Evolutionary conservation across 2,113 vertebrate species (phyloP), one percentile per base, ranked within the genome.

Genomic region (Morone saxatilis): DNA sequence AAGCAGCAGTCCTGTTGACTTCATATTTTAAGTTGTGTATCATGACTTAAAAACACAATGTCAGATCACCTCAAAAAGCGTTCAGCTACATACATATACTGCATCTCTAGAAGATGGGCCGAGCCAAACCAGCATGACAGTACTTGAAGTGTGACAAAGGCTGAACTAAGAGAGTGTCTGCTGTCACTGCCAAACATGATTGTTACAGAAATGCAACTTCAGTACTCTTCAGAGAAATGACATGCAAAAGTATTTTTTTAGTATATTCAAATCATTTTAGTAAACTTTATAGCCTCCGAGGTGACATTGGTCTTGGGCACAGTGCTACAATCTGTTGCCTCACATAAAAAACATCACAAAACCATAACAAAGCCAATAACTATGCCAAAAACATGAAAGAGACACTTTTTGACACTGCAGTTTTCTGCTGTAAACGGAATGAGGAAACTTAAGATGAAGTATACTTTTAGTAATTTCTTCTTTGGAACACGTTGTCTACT

Each of bases 141-240:
- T 12, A n/a, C 41, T 78, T 85, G 60, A 71, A 68, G 75, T 70
- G 45, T 78, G 88, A 62, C 70, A 59, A 72, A 61, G 59, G 60
- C 69, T 57, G 53, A 67, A 59, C 38, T 57, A 59, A 76, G 75
- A 48, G 41, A 67, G 22, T 17, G 57, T 78, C 57, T 83, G 54
- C 16, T 78, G 65, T 56, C 66, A 76, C 22, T 74, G 66, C 41
- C 61, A 76, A 59, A 62, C 0, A 6, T 69, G 60, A 82, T 78
- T 81, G 66, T 81, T 71, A 71, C 78, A 79, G 36, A 72, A 77
- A 61, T 71, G 59, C 14, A 19, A 61, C 71, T 41, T 56, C 7
- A 53, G 48, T n/a, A 2, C 43, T 48, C n/a, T n/a, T 76, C 54
- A 65, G 68, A 63, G 22, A 60, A 31, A 48, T 9, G 6, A 62